Base-by-base conservation (phyloP, 1,140 invertebrate species). In the Drosophila subobscura region DNA sequence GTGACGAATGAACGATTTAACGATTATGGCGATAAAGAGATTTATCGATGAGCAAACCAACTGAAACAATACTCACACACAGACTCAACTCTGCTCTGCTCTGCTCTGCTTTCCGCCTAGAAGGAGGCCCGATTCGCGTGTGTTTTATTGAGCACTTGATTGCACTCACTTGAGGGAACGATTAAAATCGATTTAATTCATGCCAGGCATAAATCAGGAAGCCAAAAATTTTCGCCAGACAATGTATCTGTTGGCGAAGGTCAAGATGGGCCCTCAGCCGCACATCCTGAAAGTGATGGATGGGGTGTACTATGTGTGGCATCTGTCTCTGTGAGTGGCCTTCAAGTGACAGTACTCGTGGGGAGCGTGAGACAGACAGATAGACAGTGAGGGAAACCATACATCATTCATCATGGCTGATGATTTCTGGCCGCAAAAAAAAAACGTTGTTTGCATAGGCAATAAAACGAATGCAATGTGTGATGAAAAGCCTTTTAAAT, bases 11-110 rank as follows among this genome's bases (percentile, higher is more conserved):
- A 83, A 78, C 81, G 52, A 65, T 63, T 86, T 88, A 86, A 86
- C 78, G 81, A 83, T 86, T 86, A 86, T 86, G 83, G 81, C 81
- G 81, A 88, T 86, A 83, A 76, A 88, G 81, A 88, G 83, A 86
- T 86, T 86, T 86, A 86, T 86, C 78, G 78, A 64, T 74, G 56
- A 81, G 58, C 83, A 81, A 88, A 68, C 81, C 71, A 88, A 76
- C 71, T 72, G 78, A 81, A 88, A 77, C 70, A 81, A 78, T 83
- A 72, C 63, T 58, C 55, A 59, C 51, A 54, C 73, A 56, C 37
- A 60, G 53, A 56, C 57, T 58, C 55, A 61, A 23, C 63, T 64
- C 53, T 57, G 78, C 33, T 54, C 57, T 59, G 51, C 49, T 63
- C 50, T 22, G 74, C 12, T 40, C 51, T 22, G 74, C 12, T 40